Percentiles rank a stretch among this genome's conserved stretches.
Conservation (phyloP, 2,888 invertebrate genomes). For the Drosophila kanekoi region DNA sequence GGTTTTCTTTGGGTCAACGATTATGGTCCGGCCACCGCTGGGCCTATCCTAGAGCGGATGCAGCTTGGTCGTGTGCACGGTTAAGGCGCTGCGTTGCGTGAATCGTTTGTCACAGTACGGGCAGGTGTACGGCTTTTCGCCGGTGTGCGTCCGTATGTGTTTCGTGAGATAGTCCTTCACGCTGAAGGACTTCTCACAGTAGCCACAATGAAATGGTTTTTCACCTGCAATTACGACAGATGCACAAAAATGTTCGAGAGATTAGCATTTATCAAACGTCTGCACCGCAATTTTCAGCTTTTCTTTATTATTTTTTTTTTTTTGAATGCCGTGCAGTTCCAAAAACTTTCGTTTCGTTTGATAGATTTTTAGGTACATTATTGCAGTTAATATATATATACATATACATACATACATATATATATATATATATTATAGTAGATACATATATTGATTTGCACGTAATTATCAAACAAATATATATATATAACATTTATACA, state of each 20-base stretch:
- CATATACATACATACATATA: slow-evolving; percentile 31
- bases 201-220: slow-evolving; percentile 83
- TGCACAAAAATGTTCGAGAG: slow-evolving; percentile 16
- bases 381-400: slow-evolving; percentile 32
- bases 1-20: slow-evolving; percentile 68
- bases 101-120: slow-evolving; percentile 84
- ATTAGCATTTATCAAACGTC: slow-evolving; percentile 54
- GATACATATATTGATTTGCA: slow-evolving; percentile 60
- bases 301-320: slow-evolving; percentile 7
- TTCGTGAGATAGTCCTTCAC: slow-evolving; percentile 85
- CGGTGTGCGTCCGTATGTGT: slow-evolving; percentile 85
- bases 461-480: slow-evolving; percentile 69
- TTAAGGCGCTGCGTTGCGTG: slow-evolving; percentile 84
- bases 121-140: slow-evolving; percentile 84
- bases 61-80: slow-evolving; percentile 84
- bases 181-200: slow-evolving; percentile 84
- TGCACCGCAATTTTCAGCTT: slow-evolving; percentile 14
- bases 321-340: slow-evolving; percentile 70
- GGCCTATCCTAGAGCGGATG: slow-evolving; percentile 84
- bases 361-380: slow-evolving; percentile 61
- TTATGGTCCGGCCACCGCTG: slow-evolving; percentile 68
- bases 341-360: slow-evolving; percentile 66
- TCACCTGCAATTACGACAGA: slow-evolving; percentile 76
- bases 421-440: slow-evolving; percentile 26
- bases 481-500: slow-evolving; percentile 20